Conservation (phyloP, 2,797 vertebrate genomes). For the Gadopsis marmoratus region DNA sequence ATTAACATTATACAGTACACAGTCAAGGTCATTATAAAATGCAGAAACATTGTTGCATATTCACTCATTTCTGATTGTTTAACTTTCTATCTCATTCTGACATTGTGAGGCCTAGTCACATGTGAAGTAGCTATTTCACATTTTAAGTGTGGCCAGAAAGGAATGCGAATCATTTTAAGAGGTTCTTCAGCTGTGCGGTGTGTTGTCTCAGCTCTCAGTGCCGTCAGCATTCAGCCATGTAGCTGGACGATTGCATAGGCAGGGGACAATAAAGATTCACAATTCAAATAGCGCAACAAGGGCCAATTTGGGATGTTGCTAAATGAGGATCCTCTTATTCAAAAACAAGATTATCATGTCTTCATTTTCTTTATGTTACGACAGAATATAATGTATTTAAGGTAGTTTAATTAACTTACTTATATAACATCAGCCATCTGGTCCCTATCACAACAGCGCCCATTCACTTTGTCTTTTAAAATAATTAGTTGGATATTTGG, state of each 20-base stretch:
- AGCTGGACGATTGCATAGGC: slow-evolving; percentile 53
- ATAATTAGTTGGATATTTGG: neutral
- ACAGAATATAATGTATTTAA: neutral
- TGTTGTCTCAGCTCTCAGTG: slow-evolving; percentile 62
- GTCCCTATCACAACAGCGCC: neutral
- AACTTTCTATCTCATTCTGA: neutral
- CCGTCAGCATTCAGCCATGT: slow-evolving; percentile 37
- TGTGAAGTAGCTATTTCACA: slow-evolving; percentile 58
- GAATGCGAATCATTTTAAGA: slow-evolving; percentile 79
- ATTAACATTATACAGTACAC: neutral
- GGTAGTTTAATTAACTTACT: neutral
- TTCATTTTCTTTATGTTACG: neutral
- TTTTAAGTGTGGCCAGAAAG: slow-evolving; percentile 52
- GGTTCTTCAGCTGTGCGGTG: slow-evolving; percentile 56
- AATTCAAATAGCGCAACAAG: neutral
- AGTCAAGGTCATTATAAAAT: neutral
- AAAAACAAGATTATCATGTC: neutral
- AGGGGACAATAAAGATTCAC: slow-evolving; percentile 9
- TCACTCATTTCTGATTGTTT: neutral
- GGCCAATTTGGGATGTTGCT: neutral
- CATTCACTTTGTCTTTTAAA: neutral
- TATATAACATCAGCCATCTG: neutral
- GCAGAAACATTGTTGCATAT: neutral
- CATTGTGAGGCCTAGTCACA: slow-evolving; percentile 28
- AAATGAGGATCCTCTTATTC: neutral